Conservation (phyloP, 92 coral and sea anemone genomes). For the Porites evermanni region DNA sequence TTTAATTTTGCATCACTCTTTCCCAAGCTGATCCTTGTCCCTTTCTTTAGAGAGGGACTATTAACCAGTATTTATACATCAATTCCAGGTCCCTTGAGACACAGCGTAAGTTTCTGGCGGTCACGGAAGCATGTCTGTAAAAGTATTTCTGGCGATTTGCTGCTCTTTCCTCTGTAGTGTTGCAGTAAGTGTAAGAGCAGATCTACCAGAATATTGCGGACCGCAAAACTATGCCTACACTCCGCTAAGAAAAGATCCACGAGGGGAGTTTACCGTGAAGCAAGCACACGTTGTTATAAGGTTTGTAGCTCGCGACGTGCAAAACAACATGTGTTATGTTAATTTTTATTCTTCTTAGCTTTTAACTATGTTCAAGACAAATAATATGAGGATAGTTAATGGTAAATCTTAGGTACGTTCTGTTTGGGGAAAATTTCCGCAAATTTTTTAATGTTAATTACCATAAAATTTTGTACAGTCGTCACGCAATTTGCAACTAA, state of each 20-base stretch:
- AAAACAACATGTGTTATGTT: not conserved
- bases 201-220: slow-evolving; percentile 83
- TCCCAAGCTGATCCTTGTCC: not conserved
- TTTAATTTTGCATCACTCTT: not conserved
- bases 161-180: slow-evolving; percentile 1
- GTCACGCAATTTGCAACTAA: no score
- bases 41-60: not conserved
- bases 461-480: not conserved
- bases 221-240: slow-evolving; percentile 37
- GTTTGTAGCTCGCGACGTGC: slow-evolving; percentile 26
- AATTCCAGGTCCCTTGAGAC: not conserved
- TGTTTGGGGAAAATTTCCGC: no score
- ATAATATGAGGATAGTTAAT: no score
- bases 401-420: no score
- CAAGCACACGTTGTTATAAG: slow-evolving; percentile 78
- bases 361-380: no score
- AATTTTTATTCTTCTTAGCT: no score
- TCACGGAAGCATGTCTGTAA: slow-evolving; percentile 7
- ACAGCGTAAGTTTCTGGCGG: not conserved
- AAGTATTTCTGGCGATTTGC: not conserved
- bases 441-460: no score
- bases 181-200: slow-evolving; percentile 4
- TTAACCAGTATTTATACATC: not conserved
- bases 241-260: slow-evolving; percentile 30
- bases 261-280: slow-evolving; percentile 61